Conservation (phyloP, 2,797 vertebrate genomes). For the Agapornis canus region DNA sequence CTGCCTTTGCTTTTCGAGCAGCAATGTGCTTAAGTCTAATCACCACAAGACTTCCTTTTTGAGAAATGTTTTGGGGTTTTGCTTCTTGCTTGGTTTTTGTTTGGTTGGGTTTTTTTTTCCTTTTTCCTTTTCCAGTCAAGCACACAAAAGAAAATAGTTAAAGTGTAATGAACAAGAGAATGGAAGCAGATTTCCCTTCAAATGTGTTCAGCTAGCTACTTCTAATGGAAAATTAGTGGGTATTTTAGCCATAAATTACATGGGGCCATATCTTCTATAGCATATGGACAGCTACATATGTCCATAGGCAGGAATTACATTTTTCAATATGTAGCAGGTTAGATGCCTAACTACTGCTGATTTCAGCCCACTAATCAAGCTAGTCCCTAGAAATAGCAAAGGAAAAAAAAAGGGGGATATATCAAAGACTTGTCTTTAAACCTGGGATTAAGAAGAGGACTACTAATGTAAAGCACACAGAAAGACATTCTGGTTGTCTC, state of each 20-base stretch:
- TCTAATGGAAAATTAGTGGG: neutral
- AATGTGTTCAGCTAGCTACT: neutral
- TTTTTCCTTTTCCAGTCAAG: neutral
- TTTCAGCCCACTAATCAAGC: neutral
- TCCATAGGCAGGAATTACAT: neutral
- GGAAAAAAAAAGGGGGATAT: accelerated
- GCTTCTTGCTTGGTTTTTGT: neutral
- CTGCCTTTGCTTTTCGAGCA: neutral
- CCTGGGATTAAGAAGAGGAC: neutral
- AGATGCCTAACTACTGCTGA: neutral
- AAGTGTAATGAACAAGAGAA: neutral
- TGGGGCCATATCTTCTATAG: neutral
- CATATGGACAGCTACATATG: neutral
- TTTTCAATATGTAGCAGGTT: neutral
- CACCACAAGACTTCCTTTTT: neutral
- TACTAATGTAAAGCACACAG: neutral
- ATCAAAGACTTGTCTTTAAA: neutral
- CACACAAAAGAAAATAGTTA: neutral
- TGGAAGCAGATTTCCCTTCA: neutral
- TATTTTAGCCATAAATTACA: neutral
- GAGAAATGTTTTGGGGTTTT: neutral
- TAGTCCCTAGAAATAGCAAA: neutral
- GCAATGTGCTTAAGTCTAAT: neutral
- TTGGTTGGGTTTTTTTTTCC: neutral
- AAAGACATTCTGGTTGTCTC: neutral